phyloP scores from a whole-genome alignment of 2,797 vertebrate genomes.

The Echeneis naucrates region DNA sequence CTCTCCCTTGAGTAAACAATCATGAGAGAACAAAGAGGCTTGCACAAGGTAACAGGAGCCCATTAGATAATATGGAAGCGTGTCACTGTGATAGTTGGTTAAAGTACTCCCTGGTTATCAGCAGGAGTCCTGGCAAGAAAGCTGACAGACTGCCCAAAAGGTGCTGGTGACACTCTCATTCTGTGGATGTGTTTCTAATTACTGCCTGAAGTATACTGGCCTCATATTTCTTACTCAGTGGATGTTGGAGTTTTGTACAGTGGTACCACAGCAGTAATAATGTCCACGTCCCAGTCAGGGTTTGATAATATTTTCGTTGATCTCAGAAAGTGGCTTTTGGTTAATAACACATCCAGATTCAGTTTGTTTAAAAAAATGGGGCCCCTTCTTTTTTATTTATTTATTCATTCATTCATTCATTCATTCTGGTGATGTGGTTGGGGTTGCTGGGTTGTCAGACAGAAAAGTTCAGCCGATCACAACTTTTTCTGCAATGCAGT shows the following conservation, averaged over 20 bases:
- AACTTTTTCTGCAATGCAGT: not conserved
- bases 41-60: constrained; percentile 8
- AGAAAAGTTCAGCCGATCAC: not conserved
- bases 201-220: not conserved
- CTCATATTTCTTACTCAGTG: not conserved
- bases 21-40: constrained; percentile 18
- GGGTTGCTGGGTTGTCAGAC: not conserved
- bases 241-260: not conserved
- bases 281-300: too few relatives aligned
- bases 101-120: constrained; percentile 27
- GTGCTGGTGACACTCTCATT: not conserved
- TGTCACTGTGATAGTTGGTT: constrained; percentile 27
- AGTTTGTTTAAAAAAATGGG: too few relatives aligned
- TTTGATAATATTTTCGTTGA: not conserved
- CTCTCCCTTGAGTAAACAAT: constrained; percentile 26
- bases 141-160: constrained; percentile 10
- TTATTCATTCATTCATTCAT: too few relatives aligned
- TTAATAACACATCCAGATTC: not conserved
- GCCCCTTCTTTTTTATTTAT: too few relatives aligned
- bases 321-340: not conserved
- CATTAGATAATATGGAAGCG: constrained; percentile 11
- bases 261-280: not conserved
- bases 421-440: too few relatives aligned
- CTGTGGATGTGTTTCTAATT: constrained; percentile 10
- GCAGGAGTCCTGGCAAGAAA: constrained; percentile 2